Conservation (phyloP, 1,140 invertebrate species). For the Drosophila navojoa region DNA sequence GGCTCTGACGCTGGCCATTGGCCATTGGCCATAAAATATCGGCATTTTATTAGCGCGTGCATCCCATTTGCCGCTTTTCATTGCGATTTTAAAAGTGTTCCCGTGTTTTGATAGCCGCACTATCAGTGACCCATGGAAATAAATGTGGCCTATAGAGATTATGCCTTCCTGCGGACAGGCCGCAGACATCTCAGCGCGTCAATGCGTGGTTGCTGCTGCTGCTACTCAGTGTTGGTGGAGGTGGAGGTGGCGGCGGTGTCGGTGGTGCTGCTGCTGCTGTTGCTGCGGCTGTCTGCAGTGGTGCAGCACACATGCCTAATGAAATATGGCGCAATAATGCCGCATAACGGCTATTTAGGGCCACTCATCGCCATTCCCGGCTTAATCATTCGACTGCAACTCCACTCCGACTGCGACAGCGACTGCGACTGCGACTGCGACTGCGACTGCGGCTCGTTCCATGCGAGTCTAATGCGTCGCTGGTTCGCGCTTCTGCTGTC, state of each 20-base stretch:
- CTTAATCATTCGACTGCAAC: slow-evolving; percentile 30
- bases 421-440: too few species aligned
- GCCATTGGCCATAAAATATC: slow-evolving; percentile 75
- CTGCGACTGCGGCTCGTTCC: too few species aligned
- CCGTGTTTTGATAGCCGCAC: slow-evolving; percentile 83
- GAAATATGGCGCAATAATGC: slow-evolving; percentile 80
- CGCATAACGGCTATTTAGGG: slow-evolving; percentile 80
- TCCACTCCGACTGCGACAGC: not conserved
- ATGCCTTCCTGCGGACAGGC: slow-evolving; percentile 63
- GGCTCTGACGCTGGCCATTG: slow-evolving; percentile 6
- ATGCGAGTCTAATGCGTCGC: slow-evolving; percentile 63
- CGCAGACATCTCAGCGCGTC: slow-evolving; percentile 29
- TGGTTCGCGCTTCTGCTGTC: slow-evolving; percentile 67
- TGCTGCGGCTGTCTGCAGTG: not conserved
- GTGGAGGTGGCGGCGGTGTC: not conserved
- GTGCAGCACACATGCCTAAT: slow-evolving; percentile 58
- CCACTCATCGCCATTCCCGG: slow-evolving; percentile 53
- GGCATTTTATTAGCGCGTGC: slow-evolving; percentile 82
- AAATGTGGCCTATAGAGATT: slow-evolving; percentile 84
- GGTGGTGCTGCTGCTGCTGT: too few species aligned
- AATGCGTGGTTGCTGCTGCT: slow-evolving; percentile 4
- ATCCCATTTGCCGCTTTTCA: slow-evolving; percentile 82
- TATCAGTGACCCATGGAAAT: slow-evolving; percentile 84
- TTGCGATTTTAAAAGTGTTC: slow-evolving; percentile 84
- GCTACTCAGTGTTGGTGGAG: not conserved